Evolutionary conservation across 2,797 vertebrate species (phyloP).

Genomic region (Rhynchonycteris naso): DNA sequence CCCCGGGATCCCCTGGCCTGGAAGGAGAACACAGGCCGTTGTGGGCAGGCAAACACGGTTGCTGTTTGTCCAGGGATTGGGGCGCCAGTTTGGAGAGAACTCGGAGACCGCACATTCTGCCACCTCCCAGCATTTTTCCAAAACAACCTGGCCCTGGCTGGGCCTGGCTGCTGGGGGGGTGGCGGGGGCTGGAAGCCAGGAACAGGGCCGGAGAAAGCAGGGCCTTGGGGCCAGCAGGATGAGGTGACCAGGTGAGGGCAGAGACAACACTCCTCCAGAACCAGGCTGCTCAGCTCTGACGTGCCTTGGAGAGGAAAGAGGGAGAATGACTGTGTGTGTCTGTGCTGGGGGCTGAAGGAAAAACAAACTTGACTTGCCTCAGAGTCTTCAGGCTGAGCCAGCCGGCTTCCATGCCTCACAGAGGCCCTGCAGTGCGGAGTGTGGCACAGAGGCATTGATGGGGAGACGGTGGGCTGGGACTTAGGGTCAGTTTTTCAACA

Average conservation of each 20-base stretch:
- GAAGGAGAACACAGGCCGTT: constrained; percentile 51
- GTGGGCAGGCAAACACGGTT: constrained; percentile 60
- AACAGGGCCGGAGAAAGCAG: background rate
- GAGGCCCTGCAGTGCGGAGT: background rate
- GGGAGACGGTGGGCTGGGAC: background rate
- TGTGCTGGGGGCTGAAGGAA: background rate
- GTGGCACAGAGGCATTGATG: rapidly evolving
- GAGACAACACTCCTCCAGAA: background rate
- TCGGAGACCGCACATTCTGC: constrained; percentile 64
- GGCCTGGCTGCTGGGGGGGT: background rate
- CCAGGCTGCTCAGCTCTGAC: background rate
- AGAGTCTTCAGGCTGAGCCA: background rate
- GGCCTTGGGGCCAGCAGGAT: background rate
- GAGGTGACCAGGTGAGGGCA: constrained; percentile 33
- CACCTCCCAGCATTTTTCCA: constrained; percentile 73
- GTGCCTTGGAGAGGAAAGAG: background rate
- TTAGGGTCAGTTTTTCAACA: rapidly evolving
- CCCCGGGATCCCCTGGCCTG: constrained; percentile 49
- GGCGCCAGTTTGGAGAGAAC: constrained; percentile 68
- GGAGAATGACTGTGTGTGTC: background rate
- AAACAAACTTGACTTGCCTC: background rate
- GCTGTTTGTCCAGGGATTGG: constrained; percentile 71
- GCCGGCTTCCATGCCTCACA: background rate
- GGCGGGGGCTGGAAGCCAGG: constrained; percentile 35
- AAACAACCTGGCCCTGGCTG: constrained; percentile 61